Base-by-base conservation (phyloP, 2,797 vertebrate species). In the Myoxocephalus aenaeus region DNA sequence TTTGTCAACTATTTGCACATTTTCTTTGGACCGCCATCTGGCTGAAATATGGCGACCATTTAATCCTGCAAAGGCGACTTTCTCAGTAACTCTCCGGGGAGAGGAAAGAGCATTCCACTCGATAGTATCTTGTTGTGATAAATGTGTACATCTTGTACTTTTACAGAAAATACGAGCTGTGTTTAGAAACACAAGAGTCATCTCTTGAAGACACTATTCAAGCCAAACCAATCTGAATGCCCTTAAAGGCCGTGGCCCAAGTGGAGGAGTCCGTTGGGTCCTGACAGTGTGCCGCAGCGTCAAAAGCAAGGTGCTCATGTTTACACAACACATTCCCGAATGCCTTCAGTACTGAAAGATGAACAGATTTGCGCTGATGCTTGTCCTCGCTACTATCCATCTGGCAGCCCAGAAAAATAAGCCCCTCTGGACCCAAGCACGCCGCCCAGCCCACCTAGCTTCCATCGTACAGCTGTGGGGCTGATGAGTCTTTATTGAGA, bases 401-500 rank as follows among this genome's bases (percentile, higher is more conserved):
- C 58, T 75, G 61, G 25, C 65, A 38, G 10, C 34, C 51, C 42
- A n/a, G 56, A 22, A 76, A 57, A 73, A 73, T 36, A 67, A 68
- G 36, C 29, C 59, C 38, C 29, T 64, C 38, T 67, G 53, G 57
- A 56, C 4, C 42, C 36, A 50, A 58, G 64, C 58, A 18, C 1
- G 53, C 42, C 1, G 2, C n/a, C 44, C 12, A 34, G 46, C 68
- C 50, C n/a, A 10, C 38, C 65, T 46, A 64, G 36, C 32, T 70
- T 65, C 20, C 64, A 20, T 68, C 46, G 63, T 64, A 65, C 50
- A 73, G 68, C 79, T 64, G 32, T 50, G 20, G 32, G 59, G 51
- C 66, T 79, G 61, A 70, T 58, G 66, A 48, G 17, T 74, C 62
- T 72, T 86, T 70, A 65, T 53, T 56, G 57, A 65, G 61, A 77